Evolutionary conservation across 2,113 vertebrate species (phyloP).

Genomic region (Scomber scombrus): DNA sequence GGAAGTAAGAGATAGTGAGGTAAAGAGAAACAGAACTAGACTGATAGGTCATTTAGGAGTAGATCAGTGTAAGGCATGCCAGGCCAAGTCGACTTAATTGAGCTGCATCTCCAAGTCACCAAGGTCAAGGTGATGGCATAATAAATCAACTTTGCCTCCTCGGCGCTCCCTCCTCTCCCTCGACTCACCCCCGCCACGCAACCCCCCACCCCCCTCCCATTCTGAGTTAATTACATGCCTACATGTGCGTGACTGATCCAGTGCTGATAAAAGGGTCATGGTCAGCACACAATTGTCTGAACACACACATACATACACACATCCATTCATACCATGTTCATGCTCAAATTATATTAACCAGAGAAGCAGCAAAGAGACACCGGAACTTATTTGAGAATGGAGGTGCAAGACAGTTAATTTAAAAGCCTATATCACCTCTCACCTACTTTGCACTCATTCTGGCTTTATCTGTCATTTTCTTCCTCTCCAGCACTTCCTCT

Average conservation of each 20-base stretch:
- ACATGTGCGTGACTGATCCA: conserved; percentile 74
- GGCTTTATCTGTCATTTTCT: conserved; percentile 28
- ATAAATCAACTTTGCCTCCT: conserved; percentile 76
- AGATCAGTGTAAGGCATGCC: conserved; percentile 58
- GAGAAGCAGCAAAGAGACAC: conserved; percentile 20
- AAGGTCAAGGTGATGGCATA: conserved; percentile 82
- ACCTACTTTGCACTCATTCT: conserved; percentile 43
- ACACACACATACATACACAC: conserved; percentile 17
- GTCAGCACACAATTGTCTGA: conserved; percentile 52
- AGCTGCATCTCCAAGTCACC: conserved; percentile 75
- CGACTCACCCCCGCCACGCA: neutral
- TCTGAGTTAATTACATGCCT: conserved; percentile 80
- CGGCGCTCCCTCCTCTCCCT: conserved; percentile 29
- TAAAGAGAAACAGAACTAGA: conserved; percentile 27
- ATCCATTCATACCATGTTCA: conserved; percentile 48
- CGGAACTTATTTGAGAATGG: conserved; percentile 33
- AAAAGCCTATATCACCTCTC: conserved; percentile 49
- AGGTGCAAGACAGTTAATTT: conserved; percentile 27
- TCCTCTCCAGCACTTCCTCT: conserved; percentile 8
- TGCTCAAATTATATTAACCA: conserved; percentile 43
- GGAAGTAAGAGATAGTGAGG: conserved; percentile 1
- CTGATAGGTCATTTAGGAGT: conserved; percentile 66
- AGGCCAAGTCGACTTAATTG: conserved; percentile 76
- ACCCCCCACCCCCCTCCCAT: neutral
- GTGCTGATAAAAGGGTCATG: conserved; percentile 72